A percentile compares a stretch with the other conserved stretches of the same genome.
phyloP scores from a whole-genome alignment of 2,797 vertebrate genomes.

The Anas georgica region DNA sequence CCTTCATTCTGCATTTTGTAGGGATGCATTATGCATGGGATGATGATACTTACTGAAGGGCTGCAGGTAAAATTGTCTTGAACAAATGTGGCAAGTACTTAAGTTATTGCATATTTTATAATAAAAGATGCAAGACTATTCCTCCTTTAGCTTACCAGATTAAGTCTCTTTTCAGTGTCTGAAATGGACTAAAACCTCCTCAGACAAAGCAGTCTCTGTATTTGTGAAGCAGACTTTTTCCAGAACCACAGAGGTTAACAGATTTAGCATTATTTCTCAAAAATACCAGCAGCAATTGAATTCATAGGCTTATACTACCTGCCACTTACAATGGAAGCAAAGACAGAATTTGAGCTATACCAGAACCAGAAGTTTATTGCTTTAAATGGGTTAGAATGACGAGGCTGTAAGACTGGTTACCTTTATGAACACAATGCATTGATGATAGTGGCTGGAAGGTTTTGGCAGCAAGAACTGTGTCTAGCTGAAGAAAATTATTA shows the following conservation, averaged over 20 bases:
- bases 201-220: neutral
- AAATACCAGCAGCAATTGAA: neutral
- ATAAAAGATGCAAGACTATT: neutral
- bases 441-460: neutral
- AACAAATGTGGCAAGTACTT: neutral
- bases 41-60: neutral
- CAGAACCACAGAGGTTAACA: neutral
- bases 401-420: neutral
- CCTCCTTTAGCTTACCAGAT: neutral
- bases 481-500: neutral
- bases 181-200: neutral
- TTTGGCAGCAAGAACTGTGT: neutral
- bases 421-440: neutral
- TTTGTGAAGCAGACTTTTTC: conserved; percentile 6
- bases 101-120: neutral
- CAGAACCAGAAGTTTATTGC: neutral
- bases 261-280: neutral
- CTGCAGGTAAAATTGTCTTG: neutral
- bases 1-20: neutral
- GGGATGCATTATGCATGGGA: neutral
- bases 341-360: neutral
- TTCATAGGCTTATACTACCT: neutral
- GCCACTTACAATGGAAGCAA: conserved; percentile 21
- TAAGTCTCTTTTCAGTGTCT: neutral
- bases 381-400: neutral